Base-by-base conservation (phyloP, 2,888 invertebrate genomes). In the Polydesmus complanatus region DNA sequence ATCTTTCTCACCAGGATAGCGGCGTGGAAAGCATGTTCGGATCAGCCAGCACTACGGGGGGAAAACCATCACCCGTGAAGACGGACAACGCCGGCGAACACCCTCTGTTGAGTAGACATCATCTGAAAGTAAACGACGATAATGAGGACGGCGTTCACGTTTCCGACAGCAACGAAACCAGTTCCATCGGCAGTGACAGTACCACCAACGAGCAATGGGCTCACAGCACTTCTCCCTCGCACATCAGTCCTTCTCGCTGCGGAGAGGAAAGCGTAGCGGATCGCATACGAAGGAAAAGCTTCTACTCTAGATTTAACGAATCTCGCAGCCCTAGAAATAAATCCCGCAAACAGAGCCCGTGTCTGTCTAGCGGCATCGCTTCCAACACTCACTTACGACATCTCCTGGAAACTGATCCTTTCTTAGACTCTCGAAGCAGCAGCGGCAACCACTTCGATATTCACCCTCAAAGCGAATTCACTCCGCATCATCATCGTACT, bases 261-360 rank as follows among this genome's bases (percentile, higher is more conserved):
- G 37, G 14, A 2, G 70, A 68, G 61, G 88, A 88, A 70, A 88
- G 88, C 62, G 83, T 92, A 51, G 84, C 84, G 58, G 92, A 92
- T 70, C 80, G 92, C 68, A 92, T 92, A 68, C 80, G 88, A 67
- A 80, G 92, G 37, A 89, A 90, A 72, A 91, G 91, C 72, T 92
- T 89, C 75, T 92, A 90, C 71, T 83, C 86, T 18, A 79, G 91
- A 66, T 92, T 92, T 72, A 91, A 92, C 71, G 88, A 90, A 22
- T 19, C 57, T 2, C 54, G 61, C 22, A 55, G 47, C 19, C 54
- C 63, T 11, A 23, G 54, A 8, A 59, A 54, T 23, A 53, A 50
- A 50, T 5, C 49, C 14, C 5, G 37, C 5, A 37, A 37, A 14
- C 37, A 37, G 37, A 37, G 14, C 14, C 14, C 37, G 14, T 5